phyloP scores from a whole-genome alignment of 2,888 invertebrate genomes.

The Ethmia dodecea region DNA sequence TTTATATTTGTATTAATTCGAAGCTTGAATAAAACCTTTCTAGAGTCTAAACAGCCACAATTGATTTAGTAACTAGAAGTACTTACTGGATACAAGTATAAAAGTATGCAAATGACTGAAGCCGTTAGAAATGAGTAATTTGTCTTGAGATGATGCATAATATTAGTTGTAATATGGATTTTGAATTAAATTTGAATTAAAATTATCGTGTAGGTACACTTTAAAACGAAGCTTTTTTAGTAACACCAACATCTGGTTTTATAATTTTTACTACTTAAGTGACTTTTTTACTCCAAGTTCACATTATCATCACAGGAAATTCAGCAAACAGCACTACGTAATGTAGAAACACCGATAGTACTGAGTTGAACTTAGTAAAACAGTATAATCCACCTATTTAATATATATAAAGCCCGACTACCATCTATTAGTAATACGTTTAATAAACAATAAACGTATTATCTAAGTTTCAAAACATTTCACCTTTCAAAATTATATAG shows the following conservation, averaged over 20 bases:
- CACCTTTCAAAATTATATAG: too few relatives aligned
- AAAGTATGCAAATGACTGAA: conserved; percentile 14
- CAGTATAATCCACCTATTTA: too few relatives aligned
- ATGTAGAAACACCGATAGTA: conserved; percentile 24
- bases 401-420: too few relatives aligned
- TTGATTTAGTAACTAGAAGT: not conserved
- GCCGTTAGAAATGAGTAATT: conserved; percentile 23
- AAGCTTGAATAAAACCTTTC: not conserved
- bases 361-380: too few relatives aligned
- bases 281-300: too few relatives aligned
- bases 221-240: conserved; percentile 39
- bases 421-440: too few relatives aligned
- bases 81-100: conserved; percentile 4
- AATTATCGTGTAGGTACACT: conserved; percentile 17
- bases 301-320: conserved; percentile 10
- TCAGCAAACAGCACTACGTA: conserved; percentile 31
- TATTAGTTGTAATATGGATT: conserved; percentile 28
- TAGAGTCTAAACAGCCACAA: too few relatives aligned
- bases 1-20: not conserved
- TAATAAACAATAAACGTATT: too few relatives aligned
- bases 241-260: conserved; percentile 51
- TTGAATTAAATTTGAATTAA: conserved; percentile 11
- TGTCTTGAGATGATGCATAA: conserved; percentile 29
- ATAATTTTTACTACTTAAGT: too few relatives aligned
- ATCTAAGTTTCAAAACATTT: too few relatives aligned